Percentiles rank a stretch among this genome's conserved stretches.
Conservation (phyloP, 2,113 vertebrate genomes). For the Herpetotheres cachinnans region DNA sequence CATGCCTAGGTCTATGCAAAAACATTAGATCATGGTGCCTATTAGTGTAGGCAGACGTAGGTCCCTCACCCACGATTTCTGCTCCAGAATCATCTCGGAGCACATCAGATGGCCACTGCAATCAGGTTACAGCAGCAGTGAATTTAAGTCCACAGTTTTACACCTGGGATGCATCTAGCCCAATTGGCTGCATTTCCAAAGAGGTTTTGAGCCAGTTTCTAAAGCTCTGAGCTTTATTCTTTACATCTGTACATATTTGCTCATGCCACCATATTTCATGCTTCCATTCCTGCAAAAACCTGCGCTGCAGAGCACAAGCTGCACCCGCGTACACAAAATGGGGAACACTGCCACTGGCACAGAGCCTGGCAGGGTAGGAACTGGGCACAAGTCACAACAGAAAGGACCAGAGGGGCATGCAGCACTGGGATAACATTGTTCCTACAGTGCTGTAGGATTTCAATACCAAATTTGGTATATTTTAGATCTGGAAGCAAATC, state of each 20-base stretch:
- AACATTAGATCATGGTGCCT: neutral
- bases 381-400: neutral
- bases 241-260: neutral
- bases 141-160: neutral
- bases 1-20: neutral
- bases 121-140: neutral
- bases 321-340: accelerated
- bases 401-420: neutral
- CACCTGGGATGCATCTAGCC: neutral
- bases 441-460: neutral
- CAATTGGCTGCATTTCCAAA: neutral
- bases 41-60: neutral
- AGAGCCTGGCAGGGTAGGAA: neutral
- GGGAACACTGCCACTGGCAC: neutral
- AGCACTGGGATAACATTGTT: constrained; percentile 25
- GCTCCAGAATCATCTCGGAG: neutral
- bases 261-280: neutral
- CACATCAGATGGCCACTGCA: neutral
- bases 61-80: neutral
- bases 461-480: neutral
- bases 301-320: neutral
- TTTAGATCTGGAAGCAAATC: neutral
- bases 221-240: constrained; percentile 9
- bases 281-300: neutral
- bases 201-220: neutral